Conservation (phyloP, 2,797 vertebrate species). For the Parambassis ranga region DNA sequence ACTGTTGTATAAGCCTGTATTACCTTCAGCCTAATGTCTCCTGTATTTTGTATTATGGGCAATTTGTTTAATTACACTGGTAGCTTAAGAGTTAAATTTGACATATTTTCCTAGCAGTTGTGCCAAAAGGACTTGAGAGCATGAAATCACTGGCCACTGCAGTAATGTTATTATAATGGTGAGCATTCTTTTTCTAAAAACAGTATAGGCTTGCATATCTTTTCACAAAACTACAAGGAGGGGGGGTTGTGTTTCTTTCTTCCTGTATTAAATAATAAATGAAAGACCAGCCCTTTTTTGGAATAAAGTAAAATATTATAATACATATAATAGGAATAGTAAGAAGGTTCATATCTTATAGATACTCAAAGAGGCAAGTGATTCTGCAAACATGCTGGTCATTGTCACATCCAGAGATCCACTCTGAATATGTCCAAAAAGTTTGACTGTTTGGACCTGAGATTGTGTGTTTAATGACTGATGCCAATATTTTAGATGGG, state of each 20-base stretch:
- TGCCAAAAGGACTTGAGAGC: not conserved
- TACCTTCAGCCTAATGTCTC: not conserved
- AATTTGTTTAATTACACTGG: too few species aligned
- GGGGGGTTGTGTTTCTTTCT: slow-evolving; percentile 11
- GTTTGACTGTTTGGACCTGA: slow-evolving; percentile 74
- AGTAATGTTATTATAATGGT: not conserved
- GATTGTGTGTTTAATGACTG: slow-evolving; percentile 69
- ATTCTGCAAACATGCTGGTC: slow-evolving; percentile 59
- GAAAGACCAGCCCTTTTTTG: slow-evolving; percentile 73
- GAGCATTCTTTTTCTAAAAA: slow-evolving; percentile 13
- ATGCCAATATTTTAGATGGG: slow-evolving; percentile 28
- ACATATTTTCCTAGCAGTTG: too few species aligned
- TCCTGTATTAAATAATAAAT: slow-evolving; percentile 35
- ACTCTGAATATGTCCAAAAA: slow-evolving; percentile 63
- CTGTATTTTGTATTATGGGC: not conserved
- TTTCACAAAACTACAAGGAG: slow-evolving; percentile 17
- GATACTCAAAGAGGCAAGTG: slow-evolving; percentile 1
- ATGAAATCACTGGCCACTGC: not conserved
- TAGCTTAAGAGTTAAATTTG: not conserved
- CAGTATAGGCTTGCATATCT: slow-evolving; percentile 51
- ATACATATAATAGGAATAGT: slow-evolving; percentile 15
- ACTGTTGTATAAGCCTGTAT: not conserved
- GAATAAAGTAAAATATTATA: slow-evolving; percentile 40
- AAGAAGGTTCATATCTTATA: slow-evolving; percentile 8
- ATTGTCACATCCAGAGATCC: slow-evolving; percentile 44